These are phyloP conservation scores for Myotis findleyi DNA, from an alignment of 2,797 vertebrate genomes.

Conservation along the genomic window DNA sequence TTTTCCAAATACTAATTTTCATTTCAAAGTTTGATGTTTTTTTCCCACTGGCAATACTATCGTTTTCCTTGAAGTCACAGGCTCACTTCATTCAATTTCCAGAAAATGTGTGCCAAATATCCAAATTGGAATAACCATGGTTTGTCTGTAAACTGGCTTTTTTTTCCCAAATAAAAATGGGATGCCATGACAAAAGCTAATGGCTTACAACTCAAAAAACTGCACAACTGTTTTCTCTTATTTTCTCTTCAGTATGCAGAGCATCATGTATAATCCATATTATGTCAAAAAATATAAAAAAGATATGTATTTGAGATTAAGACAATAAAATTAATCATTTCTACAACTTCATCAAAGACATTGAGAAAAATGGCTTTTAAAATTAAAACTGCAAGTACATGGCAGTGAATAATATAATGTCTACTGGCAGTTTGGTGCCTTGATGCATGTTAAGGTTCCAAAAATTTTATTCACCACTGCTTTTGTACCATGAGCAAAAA, in stretches of 20 bases:
- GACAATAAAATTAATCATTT: conserved; percentile 33
- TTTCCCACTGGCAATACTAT: background rate
- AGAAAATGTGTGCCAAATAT: conserved; percentile 4
- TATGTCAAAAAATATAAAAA: conserved; percentile 7
- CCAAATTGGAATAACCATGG: background rate
- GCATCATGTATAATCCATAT: background rate
- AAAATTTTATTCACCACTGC: conserved; percentile 17
- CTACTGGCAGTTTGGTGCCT: background rate
- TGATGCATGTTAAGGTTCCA: background rate
- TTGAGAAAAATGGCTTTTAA: background rate
- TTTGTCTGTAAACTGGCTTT: conserved; percentile 10
- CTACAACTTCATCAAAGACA: background rate
- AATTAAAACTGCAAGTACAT: background rate
- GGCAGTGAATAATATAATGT: background rate
- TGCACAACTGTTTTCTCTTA: background rate
- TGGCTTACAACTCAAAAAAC: conserved; percentile 7
- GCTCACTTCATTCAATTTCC: conserved; percentile 25
- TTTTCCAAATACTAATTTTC: conserved; percentile 49
- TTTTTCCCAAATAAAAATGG: background rate
- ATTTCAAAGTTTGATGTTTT: conserved; percentile 11
- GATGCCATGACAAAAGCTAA: background rate
- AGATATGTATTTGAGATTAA: conserved; percentile 8
- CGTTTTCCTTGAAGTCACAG: conserved; percentile 11
- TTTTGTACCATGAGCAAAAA: conserved; percentile 33
- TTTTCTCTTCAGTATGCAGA: background rate